Evolutionary conservation across 2,113 vertebrate species (phyloP), one percentile per base, ranked within the genome.

Genomic region (Aythya baeri): DNA sequence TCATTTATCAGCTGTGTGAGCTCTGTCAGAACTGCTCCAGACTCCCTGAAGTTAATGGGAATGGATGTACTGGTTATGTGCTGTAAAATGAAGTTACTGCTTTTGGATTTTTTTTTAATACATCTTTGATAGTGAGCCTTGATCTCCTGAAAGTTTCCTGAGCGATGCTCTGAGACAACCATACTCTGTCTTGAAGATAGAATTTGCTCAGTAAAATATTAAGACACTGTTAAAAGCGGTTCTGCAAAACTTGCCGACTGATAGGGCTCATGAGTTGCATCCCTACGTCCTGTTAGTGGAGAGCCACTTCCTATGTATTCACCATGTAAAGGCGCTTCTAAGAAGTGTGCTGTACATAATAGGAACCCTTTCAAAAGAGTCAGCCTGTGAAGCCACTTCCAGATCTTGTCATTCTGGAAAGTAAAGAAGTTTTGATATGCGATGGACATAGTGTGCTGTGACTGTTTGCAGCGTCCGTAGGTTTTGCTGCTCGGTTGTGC

Each of bases 111-210:
- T 57, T 57, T 36, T 58, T 75, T 3, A 8, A 59, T 71, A 6
- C 6, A 29, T 38, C 36, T 92, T 88, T 91, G 49, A 7, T 83
- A 70, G 2, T 67, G 73, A 71, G 17, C 49, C 38, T 66, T 81
- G 59, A 76, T 32, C 23, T 88, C 67, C 32, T 85, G 36, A 79
- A 87, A 68, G 34, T 84, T 95, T 95, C 29, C 58, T 83, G 49
- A 73, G 5, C 18, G 55, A 41, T 86, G 73, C 22, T 61, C 17
- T 76, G 38, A 83, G 66, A 81, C 79, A 41, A 50, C 17, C 75
- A 5, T 63, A 17, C 9, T 65, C 44, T 55, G 7, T 59, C 74
- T 34, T 76, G 55, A 83, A 86, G 23, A 65, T 77, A 61, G 73
- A 90, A 77, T 77, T 73, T 81, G 12, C 31, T 77, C 66, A 11